phyloP scores from a whole-genome alignment of 2,888 invertebrate genomes.

The Spisula solida region DNA sequence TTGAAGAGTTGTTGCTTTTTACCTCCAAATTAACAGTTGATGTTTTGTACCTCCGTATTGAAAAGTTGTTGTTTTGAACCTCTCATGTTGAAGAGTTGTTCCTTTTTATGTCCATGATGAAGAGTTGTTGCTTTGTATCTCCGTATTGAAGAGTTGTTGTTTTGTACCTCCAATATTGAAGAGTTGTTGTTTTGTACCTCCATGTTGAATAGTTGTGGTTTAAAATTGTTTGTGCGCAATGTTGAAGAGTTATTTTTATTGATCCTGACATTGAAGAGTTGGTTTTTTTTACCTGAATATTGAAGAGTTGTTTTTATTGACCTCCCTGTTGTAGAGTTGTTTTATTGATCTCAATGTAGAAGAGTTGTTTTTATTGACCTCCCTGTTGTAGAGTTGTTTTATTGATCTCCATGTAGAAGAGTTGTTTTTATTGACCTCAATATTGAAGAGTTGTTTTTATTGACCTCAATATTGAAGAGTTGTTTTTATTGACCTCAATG shows the following conservation, averaged over 20 bases:
- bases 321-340: neutral
- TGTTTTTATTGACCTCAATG: neutral
- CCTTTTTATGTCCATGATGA: neutral
- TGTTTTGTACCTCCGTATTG: too few species aligned
- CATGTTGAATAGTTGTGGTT: too few species aligned
- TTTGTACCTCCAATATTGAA: too few species aligned
- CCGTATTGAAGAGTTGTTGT: too few species aligned
- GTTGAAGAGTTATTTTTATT: too few species aligned
- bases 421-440: neutral
- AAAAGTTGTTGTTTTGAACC: neutral
- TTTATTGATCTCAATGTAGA: neutral
- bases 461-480: neutral
- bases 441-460: neutral
- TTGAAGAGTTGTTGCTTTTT: neutral
- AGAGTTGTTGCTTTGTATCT: neutral
- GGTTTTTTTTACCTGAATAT: too few species aligned
- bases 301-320: too few species aligned
- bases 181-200: too few species aligned
- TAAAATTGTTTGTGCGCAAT: too few species aligned
- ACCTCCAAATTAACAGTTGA: neutral
- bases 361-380: neutral
- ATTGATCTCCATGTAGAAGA: neutral
- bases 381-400: neutral
- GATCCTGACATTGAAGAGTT: too few species aligned
- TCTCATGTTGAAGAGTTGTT: neutral